Conservation (phyloP, 2,113 vertebrate genomes). For the Mirza zaza region DNA sequence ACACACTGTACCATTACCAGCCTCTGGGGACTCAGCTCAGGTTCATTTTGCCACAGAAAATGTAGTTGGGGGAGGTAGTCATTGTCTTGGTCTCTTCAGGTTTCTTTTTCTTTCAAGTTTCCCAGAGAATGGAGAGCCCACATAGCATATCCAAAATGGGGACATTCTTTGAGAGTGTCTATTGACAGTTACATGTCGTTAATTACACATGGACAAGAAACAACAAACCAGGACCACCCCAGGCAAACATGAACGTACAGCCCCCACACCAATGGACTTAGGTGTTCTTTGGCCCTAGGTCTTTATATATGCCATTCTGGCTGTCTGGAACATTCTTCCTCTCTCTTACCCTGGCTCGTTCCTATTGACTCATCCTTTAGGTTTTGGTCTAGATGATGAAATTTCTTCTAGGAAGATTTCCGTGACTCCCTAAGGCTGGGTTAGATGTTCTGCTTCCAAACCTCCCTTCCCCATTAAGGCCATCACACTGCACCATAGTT, state of each 20-base stretch:
- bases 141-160: not conserved
- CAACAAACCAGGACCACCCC: not conserved
- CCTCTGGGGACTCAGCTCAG: too few relatives aligned
- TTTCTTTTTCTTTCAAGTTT: not conserved
- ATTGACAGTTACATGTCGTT: not conserved
- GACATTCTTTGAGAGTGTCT: not conserved
- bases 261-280: rapidly evolving
- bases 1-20: not conserved
- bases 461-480: not conserved
- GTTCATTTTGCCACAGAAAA: not conserved
- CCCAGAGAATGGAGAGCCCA: not conserved
- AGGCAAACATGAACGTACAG: not conserved
- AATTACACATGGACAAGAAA: not conserved
- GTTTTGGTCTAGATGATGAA: not conserved
- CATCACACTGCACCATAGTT: not conserved
- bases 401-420: not conserved
- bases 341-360: not conserved
- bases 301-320: not conserved
- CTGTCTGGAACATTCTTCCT: not conserved
- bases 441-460: not conserved
- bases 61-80: not conserved
- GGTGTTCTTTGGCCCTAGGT: not conserved
- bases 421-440: not conserved
- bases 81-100: not conserved
- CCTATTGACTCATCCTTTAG: not conserved